Evolutionary conservation across 2,888 invertebrate species (phyloP).

Genomic region (Standfussiana lucernea): DNA sequence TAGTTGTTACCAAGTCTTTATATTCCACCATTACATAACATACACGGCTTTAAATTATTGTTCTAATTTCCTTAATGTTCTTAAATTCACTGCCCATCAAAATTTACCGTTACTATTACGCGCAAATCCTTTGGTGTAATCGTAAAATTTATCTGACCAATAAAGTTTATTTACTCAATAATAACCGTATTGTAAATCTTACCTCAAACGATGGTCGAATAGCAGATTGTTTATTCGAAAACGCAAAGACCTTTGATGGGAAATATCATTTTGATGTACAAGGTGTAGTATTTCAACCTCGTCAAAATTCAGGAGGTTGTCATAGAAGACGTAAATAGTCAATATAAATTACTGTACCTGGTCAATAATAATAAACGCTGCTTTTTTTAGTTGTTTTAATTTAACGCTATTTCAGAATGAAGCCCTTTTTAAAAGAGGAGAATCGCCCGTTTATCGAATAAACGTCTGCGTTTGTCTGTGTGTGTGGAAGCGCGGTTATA

Average conservation of each 20-base stretch:
- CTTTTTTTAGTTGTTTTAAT: too few relatives aligned
- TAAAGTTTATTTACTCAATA: slow-evolving; percentile 51
- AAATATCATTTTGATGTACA: slow-evolving; percentile 53
- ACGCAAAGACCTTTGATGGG: slow-evolving; percentile 49
- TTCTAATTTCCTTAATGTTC: slow-evolving; percentile 20
- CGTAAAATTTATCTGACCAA: slow-evolving; percentile 42
- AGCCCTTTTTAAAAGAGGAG: too few relatives aligned
- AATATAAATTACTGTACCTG: too few relatives aligned
- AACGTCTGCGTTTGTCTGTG: too few relatives aligned
- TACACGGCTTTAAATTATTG: background rate
- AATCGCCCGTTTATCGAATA: too few relatives aligned
- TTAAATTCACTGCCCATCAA: slow-evolving; percentile 35
- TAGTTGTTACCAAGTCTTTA: background rate
- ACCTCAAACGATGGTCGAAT: slow-evolving; percentile 34
- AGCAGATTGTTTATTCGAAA: slow-evolving; percentile 30
- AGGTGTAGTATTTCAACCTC: too few relatives aligned
- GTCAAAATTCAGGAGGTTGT: too few relatives aligned
- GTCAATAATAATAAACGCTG: too few relatives aligned
- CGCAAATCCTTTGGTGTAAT: slow-evolving; percentile 22
- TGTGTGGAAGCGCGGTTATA: too few relatives aligned
- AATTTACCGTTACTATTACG: slow-evolving; percentile 9
- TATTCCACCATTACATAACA: background rate
- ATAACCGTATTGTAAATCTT: slow-evolving; percentile 38
- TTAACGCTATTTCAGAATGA: too few relatives aligned
- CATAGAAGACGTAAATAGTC: too few relatives aligned